phyloP scores from a whole-genome alignment of 2,113 vertebrate species.

The Danionella cerebrum region DNA sequence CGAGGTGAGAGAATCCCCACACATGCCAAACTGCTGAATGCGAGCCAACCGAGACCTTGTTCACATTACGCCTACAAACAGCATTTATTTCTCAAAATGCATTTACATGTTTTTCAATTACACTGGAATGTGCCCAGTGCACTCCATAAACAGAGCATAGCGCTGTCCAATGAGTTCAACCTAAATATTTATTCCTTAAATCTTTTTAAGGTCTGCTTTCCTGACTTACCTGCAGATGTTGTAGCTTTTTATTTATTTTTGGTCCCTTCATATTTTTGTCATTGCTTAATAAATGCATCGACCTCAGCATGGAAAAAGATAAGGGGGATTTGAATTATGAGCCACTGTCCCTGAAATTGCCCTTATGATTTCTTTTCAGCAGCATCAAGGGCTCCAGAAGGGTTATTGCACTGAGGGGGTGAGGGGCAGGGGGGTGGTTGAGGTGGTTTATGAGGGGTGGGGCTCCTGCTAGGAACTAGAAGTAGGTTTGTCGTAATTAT shows the following conservation, averaged over 20 bases:
- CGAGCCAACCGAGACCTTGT: conserved; percentile 11
- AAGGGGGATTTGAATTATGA: conserved; percentile 17
- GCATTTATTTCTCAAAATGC: not conserved
- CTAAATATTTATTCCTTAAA: no score
- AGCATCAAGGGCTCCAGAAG: conserved; percentile 5
- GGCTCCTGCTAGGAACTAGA: not conserved
- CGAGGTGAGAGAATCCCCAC: not conserved
- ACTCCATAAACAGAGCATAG: not conserved
- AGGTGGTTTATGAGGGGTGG: conserved; percentile 5
- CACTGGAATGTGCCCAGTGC: not conserved
- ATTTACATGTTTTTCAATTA: conserved; percentile 17
- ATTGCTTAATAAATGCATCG: conserved; percentile 5
- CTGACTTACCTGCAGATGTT: not conserved
- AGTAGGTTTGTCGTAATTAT: no score
- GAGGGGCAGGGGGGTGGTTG: not conserved
- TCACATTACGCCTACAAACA: not conserved
- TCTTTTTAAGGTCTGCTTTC: no score
- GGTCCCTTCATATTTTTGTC: not conserved
- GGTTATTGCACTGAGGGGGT: not conserved
- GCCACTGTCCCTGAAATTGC: conserved; percentile 12
- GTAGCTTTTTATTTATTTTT: not conserved
- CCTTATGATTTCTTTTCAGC: conserved; percentile 11
- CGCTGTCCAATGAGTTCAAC: no score
- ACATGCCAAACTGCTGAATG: not conserved
- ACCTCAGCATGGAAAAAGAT: conserved; percentile 3